Conservation (phyloP, 1,140 invertebrate species). For the Venustaconcha ellipsiformis region DNA sequence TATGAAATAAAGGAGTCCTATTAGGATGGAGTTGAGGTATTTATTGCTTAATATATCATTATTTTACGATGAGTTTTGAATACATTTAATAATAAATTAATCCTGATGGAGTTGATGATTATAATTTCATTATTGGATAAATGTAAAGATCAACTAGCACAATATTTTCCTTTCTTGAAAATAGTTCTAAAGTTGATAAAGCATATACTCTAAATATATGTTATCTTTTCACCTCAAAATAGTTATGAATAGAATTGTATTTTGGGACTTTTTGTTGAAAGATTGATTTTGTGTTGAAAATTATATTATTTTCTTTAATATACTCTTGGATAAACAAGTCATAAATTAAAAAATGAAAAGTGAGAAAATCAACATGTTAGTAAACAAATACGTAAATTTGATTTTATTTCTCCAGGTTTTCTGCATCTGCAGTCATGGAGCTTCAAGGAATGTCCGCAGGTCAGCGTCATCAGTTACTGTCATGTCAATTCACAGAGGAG, state of each 20-base stretch:
- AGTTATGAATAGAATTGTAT: background rate
- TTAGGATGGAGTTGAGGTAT: background rate
- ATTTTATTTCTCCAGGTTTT: conserved; percentile 47
- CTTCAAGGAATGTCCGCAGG: conserved; percentile 40
- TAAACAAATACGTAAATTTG: background rate
- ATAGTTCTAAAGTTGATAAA: no score
- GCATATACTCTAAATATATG: no score
- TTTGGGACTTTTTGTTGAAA: background rate
- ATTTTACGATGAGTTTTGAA: background rate
- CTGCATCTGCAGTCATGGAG: conserved; percentile 35
- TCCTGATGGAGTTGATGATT: background rate
- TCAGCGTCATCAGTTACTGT: conserved; percentile 35
- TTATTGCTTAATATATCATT: background rate
- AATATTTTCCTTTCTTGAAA: no score
- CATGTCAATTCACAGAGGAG: conserved; percentile 39
- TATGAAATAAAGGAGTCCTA: no score
- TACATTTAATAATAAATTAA: background rate
- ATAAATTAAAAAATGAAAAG: background rate
- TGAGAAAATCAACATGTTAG: background rate
- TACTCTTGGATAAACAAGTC: background rate
- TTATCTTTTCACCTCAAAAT: no score
- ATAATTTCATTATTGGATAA: background rate
- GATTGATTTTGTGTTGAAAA: no score
- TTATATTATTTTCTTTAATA: background rate
- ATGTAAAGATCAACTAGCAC: background rate